Conservation (phyloP, 2,797 vertebrate genomes). For the Ptychobarbus kaznakovi region DNA sequence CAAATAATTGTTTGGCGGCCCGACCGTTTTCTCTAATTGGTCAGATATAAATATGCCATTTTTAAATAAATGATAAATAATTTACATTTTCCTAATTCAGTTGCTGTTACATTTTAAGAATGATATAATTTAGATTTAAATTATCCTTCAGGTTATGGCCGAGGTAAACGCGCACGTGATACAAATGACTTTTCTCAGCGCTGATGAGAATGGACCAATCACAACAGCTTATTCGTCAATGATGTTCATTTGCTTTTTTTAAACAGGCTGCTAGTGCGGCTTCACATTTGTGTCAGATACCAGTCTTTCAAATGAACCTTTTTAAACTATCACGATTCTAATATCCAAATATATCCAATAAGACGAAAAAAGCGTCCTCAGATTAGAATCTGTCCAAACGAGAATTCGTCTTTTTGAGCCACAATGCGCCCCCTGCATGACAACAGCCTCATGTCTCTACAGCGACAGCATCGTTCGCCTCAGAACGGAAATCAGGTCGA, state of each 20-base stretch:
- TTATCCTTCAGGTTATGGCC: not conserved
- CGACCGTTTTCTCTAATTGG: not conserved
- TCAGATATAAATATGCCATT: not conserved
- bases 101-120: not conserved
- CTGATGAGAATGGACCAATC: not conserved
- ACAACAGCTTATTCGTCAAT: not conserved
- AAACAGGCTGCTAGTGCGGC: no score
- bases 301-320: not conserved
- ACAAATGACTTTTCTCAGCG: not conserved
- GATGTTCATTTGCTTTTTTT: not conserved
- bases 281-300: no score
- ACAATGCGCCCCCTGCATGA: conserved; percentile 11
- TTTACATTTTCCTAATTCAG: no score
- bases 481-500: not conserved
- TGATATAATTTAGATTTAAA: not conserved
- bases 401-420: conserved; percentile 5
- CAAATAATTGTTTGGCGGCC: not conserved
- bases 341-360: not conserved
- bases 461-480: no score
- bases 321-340: not conserved
- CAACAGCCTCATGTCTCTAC: no score
- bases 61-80: not conserved
- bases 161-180: not conserved
- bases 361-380: not conserved
- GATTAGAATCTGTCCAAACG: not conserved